phyloP scores from a whole-genome alignment of 2,113 vertebrate species.

The Thunnus thynnus region DNA sequence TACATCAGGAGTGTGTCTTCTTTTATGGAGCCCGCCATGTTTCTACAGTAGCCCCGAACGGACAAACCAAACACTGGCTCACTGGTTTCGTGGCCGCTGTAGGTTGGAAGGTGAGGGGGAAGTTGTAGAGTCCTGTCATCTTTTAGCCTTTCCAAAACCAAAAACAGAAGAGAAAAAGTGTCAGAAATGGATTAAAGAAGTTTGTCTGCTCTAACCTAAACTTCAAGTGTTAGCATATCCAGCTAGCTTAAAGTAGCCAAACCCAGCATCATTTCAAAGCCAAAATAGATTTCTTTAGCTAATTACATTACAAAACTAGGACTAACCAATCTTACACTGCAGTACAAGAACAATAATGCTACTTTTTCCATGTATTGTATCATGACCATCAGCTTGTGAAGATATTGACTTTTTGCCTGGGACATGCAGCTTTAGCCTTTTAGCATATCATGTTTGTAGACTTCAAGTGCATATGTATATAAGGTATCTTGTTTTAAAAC shows the following conservation, averaged over 20 bases:
- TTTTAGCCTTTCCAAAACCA: background rate
- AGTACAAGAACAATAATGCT: background rate
- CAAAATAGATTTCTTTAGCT: no score
- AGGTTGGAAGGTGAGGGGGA: no score
- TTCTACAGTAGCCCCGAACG: no score
- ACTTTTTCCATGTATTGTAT: background rate
- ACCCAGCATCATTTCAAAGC: no score
- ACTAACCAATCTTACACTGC: background rate
- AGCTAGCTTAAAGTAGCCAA: background rate
- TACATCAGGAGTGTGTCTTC: no score
- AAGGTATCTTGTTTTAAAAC: background rate
- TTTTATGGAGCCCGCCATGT: no score
- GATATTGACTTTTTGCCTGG: no score
- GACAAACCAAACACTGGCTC: no score
- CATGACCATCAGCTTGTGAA: background rate
- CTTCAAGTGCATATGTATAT: background rate
- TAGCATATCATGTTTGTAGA: background rate
- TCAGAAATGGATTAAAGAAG: constrained; percentile 2
- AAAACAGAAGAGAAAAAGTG: background rate
- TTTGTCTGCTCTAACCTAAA: background rate
- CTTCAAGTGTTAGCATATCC: background rate
- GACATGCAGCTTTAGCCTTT: background rate
- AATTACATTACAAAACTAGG: no score
- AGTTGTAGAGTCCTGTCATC: background rate
- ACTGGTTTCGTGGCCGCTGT: no score